Evolutionary conservation across 1,140 invertebrate species (phyloP).

Genomic region (Acyrthosiphon pisum): DNA sequence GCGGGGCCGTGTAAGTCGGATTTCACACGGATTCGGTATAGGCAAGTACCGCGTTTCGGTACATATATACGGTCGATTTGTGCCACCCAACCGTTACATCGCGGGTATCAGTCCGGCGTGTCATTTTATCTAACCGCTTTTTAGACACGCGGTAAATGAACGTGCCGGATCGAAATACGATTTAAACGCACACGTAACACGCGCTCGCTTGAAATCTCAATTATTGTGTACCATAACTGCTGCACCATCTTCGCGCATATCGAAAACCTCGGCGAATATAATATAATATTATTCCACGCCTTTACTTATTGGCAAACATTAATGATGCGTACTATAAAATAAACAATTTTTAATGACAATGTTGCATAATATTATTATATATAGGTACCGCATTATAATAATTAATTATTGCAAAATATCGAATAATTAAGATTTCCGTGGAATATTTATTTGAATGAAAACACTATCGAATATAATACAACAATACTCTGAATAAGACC

Average conservation of each 20-base stretch:
- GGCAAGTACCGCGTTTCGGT: constrained; percentile 31
- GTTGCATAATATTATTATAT: too few relatives aligned
- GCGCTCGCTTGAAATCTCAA: background rate
- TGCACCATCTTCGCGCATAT: background rate
- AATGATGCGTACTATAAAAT: too few relatives aligned
- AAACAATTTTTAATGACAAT: too few relatives aligned
- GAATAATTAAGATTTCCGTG: too few relatives aligned
- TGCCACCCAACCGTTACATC: background rate
- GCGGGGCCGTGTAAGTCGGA: background rate
- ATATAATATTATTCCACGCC: too few relatives aligned
- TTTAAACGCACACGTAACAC: constrained; percentile 23
- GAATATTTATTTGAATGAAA: too few relatives aligned
- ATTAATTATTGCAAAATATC: too few relatives aligned
- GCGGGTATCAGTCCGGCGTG: constrained; percentile 27
- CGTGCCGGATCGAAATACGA: constrained; percentile 49
- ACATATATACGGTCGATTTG: constrained; percentile 42
- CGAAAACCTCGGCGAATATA: background rate
- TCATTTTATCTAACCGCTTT: constrained; percentile 51
- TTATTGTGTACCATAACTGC: background rate
- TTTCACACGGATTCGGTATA: constrained; percentile 45
- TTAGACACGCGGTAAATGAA: constrained; percentile 49
- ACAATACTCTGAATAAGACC: too few relatives aligned
- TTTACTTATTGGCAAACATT: too few relatives aligned
- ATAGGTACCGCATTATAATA: too few relatives aligned
- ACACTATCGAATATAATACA: too few relatives aligned